Evolutionary conservation across 2,888 invertebrate genomes (phyloP).

Genomic region (Macropis europaea): DNA sequence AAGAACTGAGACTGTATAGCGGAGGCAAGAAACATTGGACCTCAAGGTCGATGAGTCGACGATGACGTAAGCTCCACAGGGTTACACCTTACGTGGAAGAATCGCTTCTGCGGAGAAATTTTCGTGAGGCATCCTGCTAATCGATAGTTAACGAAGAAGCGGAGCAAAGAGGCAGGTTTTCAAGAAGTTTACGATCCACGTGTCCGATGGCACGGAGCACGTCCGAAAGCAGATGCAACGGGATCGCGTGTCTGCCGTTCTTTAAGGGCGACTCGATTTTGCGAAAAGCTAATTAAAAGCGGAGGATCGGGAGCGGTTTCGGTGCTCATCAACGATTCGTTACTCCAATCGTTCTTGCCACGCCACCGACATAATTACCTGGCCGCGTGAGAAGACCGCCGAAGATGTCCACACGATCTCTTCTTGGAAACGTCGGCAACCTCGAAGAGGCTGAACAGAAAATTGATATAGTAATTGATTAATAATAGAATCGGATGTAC

Average conservation of each 20-base stretch:
- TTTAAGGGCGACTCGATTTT: slow-evolving; percentile 43
- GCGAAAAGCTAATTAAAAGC: slow-evolving; percentile 60
- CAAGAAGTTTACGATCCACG: slow-evolving; percentile 34
- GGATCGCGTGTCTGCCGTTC: slow-evolving; percentile 44
- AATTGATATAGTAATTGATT: too few relatives aligned
- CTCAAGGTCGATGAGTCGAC: too few relatives aligned
- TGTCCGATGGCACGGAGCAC: background rate
- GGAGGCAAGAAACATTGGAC: too few relatives aligned
- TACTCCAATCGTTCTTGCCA: slow-evolving; percentile 52
- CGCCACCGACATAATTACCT: slow-evolving; percentile 43
- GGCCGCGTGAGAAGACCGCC: slow-evolving; percentile 1
- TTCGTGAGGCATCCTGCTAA: too few relatives aligned
- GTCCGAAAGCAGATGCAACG: slow-evolving; percentile 21
- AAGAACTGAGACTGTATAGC: too few relatives aligned
- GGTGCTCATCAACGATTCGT: slow-evolving; percentile 71
- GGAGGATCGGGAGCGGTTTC: slow-evolving; percentile 34
- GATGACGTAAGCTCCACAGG: too few relatives aligned
- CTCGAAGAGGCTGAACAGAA: too few relatives aligned
- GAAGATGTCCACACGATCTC: slow-evolving; percentile 29
- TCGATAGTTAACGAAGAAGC: slow-evolving; percentile 64
- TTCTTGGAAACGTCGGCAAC: slow-evolving; percentile 10
- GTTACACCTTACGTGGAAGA: too few relatives aligned
- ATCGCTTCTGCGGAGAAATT: too few relatives aligned
- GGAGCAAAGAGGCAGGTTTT: slow-evolving; percentile 52
- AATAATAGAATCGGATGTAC: too few relatives aligned